Evolutionary conservation across 2,888 invertebrate genomes (phyloP).

Genomic region (Trichacis sp.): DNA sequence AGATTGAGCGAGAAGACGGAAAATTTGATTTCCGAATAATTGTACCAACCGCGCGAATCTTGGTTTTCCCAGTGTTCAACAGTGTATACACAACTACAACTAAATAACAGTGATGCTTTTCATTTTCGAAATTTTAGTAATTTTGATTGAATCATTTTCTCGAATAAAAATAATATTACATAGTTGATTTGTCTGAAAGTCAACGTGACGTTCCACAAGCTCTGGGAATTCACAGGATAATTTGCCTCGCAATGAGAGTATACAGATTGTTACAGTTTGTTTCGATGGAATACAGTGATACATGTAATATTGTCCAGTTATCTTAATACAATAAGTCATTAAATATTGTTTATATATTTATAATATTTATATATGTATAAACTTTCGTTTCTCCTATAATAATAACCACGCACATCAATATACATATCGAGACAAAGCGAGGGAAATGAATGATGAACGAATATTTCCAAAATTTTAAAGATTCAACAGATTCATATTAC

Average conservation of each 20-base stretch:
- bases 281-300: conserved; percentile 5
- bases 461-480: not conserved
- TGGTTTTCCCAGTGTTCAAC: not conserved
- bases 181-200: too few species aligned
- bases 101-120: not conserved
- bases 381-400: not conserved
- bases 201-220: not conserved
- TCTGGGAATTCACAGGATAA: not conserved
- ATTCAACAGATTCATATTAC: not conserved
- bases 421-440: not conserved
- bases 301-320: conserved; percentile 24
- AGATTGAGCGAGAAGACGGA: too few species aligned
- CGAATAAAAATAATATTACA: too few species aligned
- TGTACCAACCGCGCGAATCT: not conserved
- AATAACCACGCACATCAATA: conserved; percentile 3
- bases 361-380: conserved; percentile 4
- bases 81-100: not conserved
- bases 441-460: not conserved
- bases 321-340: conserved; percentile 1
- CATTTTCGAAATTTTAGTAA: not conserved
- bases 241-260: not conserved
- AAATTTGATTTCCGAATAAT: not conserved
- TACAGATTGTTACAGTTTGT: not conserved
- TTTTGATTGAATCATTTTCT: too few species aligned
- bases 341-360: conserved; percentile 7